Evolutionary conservation across 1,140 invertebrate genomes (phyloP), one percentile per base, ranked within the genome.

Genomic region (Drosophila funebris): DNA sequence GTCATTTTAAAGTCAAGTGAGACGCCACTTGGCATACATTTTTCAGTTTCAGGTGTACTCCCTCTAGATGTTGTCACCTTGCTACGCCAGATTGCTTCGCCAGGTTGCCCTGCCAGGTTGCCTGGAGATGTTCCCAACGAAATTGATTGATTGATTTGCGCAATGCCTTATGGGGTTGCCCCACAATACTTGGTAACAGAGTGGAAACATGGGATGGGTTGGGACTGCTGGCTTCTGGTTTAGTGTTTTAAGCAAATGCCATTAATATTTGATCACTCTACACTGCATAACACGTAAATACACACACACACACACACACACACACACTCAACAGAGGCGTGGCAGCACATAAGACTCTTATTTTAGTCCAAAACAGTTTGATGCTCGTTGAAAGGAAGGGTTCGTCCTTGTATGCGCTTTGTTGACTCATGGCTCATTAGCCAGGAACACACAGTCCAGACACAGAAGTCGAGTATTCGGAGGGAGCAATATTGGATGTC

Each of bases 1-100:
- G 76, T 66, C 66, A 77, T 77, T 79, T 75, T 78, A 80, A 78
- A 80, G 75, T 78, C 77, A 80, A 80, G 73, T 78, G 74, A 71
- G 75, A 66, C 39, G 71, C 56, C 76, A 80, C 75, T 78, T 78
- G 75, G 64, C 63, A 64, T 31, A 41, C 60, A 50, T 63, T 53
- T 41, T 41, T 50, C 48, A 63, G 31, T 11, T 14, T 14, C 33
- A 63, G 48, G 44, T 68, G 27, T 43, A 29, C 33, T 14, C 9
- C 27, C 6, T 22, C 37, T 1, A 20, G 33, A 8, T 36, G 44
- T 41, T 37, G 22, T 44, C 57, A 67, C 41, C 39, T 56, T 50
- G 22, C 13, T 24, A n/a, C 24, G 14, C 13, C 33, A 39, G 3
- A 7, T 22, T 9, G 16, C 6, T n/a, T n/a, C 24, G 14, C 13